These are phyloP conservation scores for Rhopalosiphum maidis DNA, from an alignment of 1,140 invertebrate species.

Conservation along the genomic window DNA sequence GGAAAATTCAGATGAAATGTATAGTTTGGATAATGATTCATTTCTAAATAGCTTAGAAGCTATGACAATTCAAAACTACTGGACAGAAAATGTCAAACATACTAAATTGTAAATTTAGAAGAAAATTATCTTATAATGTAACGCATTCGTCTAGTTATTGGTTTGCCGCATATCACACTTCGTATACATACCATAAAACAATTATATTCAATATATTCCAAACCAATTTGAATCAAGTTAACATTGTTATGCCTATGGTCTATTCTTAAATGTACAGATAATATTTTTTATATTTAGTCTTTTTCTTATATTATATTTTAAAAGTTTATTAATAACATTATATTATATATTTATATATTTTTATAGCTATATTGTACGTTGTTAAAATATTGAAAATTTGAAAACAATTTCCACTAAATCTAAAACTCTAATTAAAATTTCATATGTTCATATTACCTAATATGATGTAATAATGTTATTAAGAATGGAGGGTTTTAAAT, in stretches of 20 bases:
- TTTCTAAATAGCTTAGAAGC: constrained; percentile 89
- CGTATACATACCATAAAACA: not conserved
- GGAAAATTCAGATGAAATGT: constrained; percentile 92
- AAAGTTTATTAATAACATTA: not conserved
- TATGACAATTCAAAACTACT: constrained; percentile 92
- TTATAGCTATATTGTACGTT: not conserved
- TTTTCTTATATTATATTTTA: constrained; percentile 6
- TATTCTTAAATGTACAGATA: not conserved
- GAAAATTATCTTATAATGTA: not conserved
- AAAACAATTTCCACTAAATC: not conserved
- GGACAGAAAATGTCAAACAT: constrained; percentile 90
- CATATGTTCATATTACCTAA: not conserved
- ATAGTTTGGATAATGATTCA: constrained; percentile 89
- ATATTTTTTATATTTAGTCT: constrained; percentile 33
- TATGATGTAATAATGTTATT: not conserved
- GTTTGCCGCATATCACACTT: not conserved
- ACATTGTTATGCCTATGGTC: not conserved
- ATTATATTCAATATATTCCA: not conserved
- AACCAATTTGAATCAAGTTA: not conserved
- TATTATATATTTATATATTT: not conserved
- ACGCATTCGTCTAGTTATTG: not conserved
- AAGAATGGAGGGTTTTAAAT: not conserved
- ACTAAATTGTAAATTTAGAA: constrained; percentile 75
- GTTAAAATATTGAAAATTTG: not conserved
- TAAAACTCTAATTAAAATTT: not conserved